phyloP scores from a whole-genome alignment of 2,113 vertebrate genomes.

The Tragelaphus imberbis region DNA sequence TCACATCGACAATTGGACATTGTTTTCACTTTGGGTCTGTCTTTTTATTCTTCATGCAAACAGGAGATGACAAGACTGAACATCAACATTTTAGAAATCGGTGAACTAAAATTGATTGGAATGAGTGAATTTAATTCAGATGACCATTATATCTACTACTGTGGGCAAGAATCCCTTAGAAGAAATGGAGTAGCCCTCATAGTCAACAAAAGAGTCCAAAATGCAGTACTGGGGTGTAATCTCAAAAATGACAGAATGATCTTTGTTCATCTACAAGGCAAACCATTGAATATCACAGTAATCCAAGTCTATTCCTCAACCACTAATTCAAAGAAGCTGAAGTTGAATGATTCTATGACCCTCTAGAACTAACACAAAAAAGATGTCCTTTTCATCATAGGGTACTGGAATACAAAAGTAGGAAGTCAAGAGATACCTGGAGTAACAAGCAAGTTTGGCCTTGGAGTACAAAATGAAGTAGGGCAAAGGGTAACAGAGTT shows the following conservation, averaged over 20 bases:
- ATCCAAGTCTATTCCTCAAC: neutral
- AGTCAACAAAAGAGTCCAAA: neutral
- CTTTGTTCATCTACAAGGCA: neutral
- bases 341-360: neutral
- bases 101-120: neutral
- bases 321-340: neutral
- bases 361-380: neutral
- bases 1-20: neutral
- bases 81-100: neutral
- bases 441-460: neutral
- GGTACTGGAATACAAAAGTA: neutral
- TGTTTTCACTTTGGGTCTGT: neutral
- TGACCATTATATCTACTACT: neutral
- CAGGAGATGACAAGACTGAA: neutral
- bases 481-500: neutral
- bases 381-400: neutral
- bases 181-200: neutral
- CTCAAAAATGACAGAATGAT: neutral
- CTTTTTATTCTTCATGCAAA: neutral
- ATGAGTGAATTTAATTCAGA: neutral
- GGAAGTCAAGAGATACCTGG: neutral
- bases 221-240: neutral
- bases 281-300: neutral
- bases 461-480: neutral
- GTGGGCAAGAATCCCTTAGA: neutral